Evolutionary conservation across 2,113 vertebrate genomes (phyloP).

Genomic region (Petrocephalus zakoni): DNA sequence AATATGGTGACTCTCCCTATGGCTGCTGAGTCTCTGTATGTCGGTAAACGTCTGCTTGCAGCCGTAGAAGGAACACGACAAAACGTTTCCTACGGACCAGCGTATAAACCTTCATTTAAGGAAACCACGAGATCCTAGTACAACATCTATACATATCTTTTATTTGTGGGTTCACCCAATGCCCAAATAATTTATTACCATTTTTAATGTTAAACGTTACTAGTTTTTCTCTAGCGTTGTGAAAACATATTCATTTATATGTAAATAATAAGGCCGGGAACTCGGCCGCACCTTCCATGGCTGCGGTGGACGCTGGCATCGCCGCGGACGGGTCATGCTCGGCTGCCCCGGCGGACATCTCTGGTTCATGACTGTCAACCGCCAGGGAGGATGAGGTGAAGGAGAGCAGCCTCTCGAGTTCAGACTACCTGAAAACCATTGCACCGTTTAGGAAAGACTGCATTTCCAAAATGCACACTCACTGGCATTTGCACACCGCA

Average conservation of each 20-base stretch:
- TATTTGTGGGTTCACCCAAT: background rate
- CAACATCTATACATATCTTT: background rate
- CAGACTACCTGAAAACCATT: slow-evolving; percentile 22
- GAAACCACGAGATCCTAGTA: background rate
- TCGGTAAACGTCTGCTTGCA: slow-evolving; percentile 56
- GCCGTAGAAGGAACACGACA: slow-evolving; percentile 50
- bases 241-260: background rate
- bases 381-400: background rate
- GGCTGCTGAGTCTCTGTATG: slow-evolving; percentile 36
- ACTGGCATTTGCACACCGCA: background rate
- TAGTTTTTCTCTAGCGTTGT: background rate
- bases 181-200: background rate
- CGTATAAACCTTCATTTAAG: background rate
- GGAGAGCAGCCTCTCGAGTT: slow-evolving; percentile 16
- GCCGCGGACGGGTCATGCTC: background rate
- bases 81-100: slow-evolving; percentile 32
- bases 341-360: slow-evolving; percentile 8
- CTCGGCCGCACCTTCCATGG: background rate
- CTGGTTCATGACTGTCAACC: background rate
- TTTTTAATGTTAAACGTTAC: background rate
- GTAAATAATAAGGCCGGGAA: background rate
- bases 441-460: background rate
- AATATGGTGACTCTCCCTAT: slow-evolving; percentile 53
- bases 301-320: background rate
- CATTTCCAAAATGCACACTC: background rate